phyloP scores from a whole-genome alignment of 2,888 invertebrate genomes.

The Malacosoma neustria region DNA sequence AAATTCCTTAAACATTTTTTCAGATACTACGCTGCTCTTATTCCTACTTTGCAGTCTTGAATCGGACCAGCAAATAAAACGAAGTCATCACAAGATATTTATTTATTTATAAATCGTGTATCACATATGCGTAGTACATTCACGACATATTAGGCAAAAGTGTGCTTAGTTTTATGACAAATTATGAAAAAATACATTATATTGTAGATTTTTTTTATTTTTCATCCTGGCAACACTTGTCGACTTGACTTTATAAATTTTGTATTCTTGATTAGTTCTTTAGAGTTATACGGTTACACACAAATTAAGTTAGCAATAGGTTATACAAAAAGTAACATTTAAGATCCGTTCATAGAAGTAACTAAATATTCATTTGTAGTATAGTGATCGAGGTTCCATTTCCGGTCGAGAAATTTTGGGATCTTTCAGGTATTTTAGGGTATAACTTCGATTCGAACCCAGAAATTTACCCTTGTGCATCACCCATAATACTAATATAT shows the following conservation, averaged over 20 bases:
- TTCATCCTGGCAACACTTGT: constrained; percentile 36
- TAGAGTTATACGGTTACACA: not conserved
- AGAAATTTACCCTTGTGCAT: too few relatives aligned
- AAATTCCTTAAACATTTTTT: too few relatives aligned
- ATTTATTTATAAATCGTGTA: constrained; percentile 69
- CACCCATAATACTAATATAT: too few relatives aligned
- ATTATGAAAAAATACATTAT: constrained; percentile 43
- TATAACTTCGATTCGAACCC: too few relatives aligned
- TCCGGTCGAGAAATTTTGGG: too few relatives aligned
- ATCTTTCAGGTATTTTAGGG: too few relatives aligned
- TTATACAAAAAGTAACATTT: too few relatives aligned
- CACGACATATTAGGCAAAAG: constrained; percentile 65
- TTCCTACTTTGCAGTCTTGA: constrained; percentile 60
- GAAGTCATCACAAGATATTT: constrained; percentile 40
- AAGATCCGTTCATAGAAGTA: too few relatives aligned
- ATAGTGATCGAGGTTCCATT: too few relatives aligned
- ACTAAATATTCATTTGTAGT: too few relatives aligned
- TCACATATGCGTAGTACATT: constrained; percentile 69
- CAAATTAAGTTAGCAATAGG: not conserved
- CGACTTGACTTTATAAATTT: constrained; percentile 14
- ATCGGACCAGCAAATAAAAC: constrained; percentile 35
- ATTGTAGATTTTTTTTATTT: constrained; percentile 12
- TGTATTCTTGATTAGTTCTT: not conserved
- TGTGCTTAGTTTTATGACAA: constrained; percentile 42
- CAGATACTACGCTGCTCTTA: constrained; percentile 61